Base-by-base conservation (phyloP, 2,113 vertebrate genomes). In the Prietella phreatophila region DNA sequence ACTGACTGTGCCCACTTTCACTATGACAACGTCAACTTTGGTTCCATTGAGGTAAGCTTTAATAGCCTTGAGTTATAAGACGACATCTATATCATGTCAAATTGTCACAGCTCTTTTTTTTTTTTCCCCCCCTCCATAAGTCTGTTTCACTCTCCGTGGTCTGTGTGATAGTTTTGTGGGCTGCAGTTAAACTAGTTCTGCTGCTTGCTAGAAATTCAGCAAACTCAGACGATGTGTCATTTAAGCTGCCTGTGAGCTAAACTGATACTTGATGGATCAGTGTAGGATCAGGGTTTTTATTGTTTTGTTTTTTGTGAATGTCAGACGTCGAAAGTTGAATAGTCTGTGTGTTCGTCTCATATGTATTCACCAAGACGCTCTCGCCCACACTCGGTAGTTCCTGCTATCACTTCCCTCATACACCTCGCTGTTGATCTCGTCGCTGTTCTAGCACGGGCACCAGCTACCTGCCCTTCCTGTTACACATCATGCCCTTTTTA, bases 1-100 rank as follows among this genome's bases (percentile, higher is more conserved):
- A 94, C 94, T 0, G 96, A 96, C 85, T 96, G 96, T 92, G 96
- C 96, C 85, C 96, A 96, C 90, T 96, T 96, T 92, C 96, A 96
- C 91, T 96, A 96, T 10, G 96, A 96, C 84, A 94, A 94, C 25
- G 95, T 96, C 42, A 95, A 95, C 86, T 96, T 96, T 47, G 95
- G 94, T 85, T 93, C 94, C 69, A 95, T 96, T 85, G 93, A 96
- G 96, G 96, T 96, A 91, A 73, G 91, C 58, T 63, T 56, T 82
- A 58, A 39, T 36, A 82, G 20, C 30, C 19, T 13, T 11, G 42
- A 15, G 27, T 30, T 36, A 20, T 22, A 19, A 58, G 3, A 25
- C 1, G 5, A 22, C 8, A 20, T 55, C 8, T 56, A 55, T 25
- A 33, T 14, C 42, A 76, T 27, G 9, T 47, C 39, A 78, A 27